phyloP scores from a whole-genome alignment of 2,113 vertebrate genomes.

The Pleuronectes platessa region DNA sequence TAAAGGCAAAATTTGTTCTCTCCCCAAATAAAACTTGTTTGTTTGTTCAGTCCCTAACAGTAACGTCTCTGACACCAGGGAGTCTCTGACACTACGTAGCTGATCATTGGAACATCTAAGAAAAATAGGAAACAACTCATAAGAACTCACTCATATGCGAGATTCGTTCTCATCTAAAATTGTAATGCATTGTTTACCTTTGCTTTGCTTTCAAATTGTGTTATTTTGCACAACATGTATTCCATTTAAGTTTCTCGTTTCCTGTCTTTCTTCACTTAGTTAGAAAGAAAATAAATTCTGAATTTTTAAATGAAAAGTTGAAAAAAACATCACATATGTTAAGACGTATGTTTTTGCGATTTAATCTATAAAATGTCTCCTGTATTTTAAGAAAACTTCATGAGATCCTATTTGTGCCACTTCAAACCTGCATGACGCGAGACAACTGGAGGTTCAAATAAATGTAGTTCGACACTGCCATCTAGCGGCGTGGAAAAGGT shows the following conservation, averaged over 20 bases:
- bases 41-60: not conserved
- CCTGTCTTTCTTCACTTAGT: no score
- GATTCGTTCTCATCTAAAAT: no score
- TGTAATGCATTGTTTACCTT: no score
- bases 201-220: no score
- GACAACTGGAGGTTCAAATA: not conserved
- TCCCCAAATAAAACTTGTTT: not conserved
- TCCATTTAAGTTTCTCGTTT: no score
- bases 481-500: constrained; percentile 24
- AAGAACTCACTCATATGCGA: no score
- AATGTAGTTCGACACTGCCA: constrained; percentile 33
- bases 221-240: no score
- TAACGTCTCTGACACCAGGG: no score
- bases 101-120: not conserved
- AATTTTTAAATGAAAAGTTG: no score
- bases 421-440: not conserved
- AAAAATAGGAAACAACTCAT: no score
- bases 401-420: not conserved
- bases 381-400: no score
- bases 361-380: not conserved
- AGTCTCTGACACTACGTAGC: not conserved
- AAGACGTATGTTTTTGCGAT: accelerated
- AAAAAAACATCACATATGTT: not conserved
- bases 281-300: no score
- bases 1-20: not conserved